phyloP scores from a whole-genome alignment of 2,113 vertebrate species.

The Numida meleagris region DNA sequence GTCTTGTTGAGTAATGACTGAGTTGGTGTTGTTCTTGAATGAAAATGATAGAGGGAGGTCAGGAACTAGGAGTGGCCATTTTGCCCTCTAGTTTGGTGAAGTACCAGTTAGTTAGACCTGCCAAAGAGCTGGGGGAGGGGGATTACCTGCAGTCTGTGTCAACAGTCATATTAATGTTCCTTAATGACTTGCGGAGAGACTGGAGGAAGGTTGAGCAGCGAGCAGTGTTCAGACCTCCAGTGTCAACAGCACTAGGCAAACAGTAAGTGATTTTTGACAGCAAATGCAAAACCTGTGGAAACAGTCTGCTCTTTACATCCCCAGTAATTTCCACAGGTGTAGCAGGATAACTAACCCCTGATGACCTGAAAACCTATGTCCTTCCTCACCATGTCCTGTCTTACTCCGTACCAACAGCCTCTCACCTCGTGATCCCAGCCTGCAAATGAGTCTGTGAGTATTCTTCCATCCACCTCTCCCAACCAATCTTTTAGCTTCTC shows the following conservation, averaged over 20 bases:
- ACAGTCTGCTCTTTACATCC: background rate
- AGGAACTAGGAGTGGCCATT: background rate
- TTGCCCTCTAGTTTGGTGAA: background rate
- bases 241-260: background rate
- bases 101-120: background rate
- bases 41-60: background rate
- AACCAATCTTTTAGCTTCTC: background rate
- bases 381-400: background rate
- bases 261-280: background rate
- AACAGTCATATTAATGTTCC: background rate
- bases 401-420: background rate
- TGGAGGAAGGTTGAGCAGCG: background rate
- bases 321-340: background rate
- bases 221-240: background rate
- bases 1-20: background rate
- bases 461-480: background rate
- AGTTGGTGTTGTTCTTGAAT: constrained; percentile 4
- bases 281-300: background rate
- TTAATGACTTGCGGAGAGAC: background rate
- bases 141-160: background rate
- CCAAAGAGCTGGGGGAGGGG: background rate
- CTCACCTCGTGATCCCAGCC: background rate
- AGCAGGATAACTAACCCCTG: background rate
- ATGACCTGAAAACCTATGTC: background rate
- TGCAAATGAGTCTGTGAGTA: background rate